Evolutionary conservation across 2,113 vertebrate genomes (phyloP).

Genomic region (Rhodinocichla rosea): DNA sequence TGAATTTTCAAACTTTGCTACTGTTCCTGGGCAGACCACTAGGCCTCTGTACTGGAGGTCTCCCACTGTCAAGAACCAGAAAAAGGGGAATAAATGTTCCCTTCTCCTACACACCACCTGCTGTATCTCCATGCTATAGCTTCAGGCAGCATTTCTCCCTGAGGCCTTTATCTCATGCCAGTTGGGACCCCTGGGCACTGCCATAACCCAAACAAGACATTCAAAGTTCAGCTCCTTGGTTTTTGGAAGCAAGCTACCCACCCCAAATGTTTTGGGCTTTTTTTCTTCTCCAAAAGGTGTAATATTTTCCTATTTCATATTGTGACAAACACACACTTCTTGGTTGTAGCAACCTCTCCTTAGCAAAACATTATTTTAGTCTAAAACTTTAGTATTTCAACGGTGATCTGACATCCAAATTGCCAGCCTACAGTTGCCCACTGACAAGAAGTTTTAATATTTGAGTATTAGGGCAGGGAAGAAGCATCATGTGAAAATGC

Average conservation of each 20-base stretch:
- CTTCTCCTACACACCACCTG: background rate
- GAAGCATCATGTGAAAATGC: conserved; percentile 27
- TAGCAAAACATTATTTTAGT: background rate
- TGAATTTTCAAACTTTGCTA: background rate
- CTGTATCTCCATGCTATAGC: background rate
- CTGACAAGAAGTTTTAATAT: conserved; percentile 4
- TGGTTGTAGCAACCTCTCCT: background rate
- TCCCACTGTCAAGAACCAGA: background rate
- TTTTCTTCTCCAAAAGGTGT: background rate
- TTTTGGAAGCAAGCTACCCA: background rate
- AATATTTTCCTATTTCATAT: background rate
- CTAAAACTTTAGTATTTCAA: background rate
- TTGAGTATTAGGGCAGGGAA: background rate
- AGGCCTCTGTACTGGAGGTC: background rate
- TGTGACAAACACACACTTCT: background rate
- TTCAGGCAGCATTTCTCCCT: background rate
- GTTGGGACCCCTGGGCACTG: background rate
- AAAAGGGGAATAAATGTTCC: background rate
- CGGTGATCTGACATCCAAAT: background rate
- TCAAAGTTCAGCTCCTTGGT: background rate
- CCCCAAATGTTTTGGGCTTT: background rate
- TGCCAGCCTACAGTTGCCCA: background rate
- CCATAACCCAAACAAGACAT: background rate
- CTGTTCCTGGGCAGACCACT: background rate
- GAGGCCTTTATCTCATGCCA: background rate